phyloP scores from a whole-genome alignment of 2,888 invertebrate species.

The Scelioninae gen. 1 region DNA sequence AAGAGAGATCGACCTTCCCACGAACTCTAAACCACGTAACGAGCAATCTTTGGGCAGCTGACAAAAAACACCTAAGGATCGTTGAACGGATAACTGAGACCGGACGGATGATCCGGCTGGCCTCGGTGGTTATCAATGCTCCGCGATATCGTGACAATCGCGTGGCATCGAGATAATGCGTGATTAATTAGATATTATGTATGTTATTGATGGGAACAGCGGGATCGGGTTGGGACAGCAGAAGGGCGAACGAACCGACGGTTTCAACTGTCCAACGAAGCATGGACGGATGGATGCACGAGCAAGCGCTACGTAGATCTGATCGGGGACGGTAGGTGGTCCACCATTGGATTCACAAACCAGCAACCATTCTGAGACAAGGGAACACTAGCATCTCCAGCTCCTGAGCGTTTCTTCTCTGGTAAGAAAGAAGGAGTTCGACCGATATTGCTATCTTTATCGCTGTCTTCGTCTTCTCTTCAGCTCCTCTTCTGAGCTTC shows the following conservation, averaged over 20 bases:
- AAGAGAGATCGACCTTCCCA: constrained; percentile 74
- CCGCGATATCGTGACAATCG: constrained; percentile 68
- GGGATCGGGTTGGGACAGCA: constrained; percentile 68
- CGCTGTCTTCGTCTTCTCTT: constrained; percentile 44
- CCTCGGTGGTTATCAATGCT: constrained; percentile 70
- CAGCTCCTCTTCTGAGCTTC: constrained; percentile 42
- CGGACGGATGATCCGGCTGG: constrained; percentile 54
- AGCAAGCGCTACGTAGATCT: constrained; percentile 81
- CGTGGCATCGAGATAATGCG: constrained; percentile 82
- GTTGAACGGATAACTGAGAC: constrained; percentile 71
- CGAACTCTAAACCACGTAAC: constrained; percentile 73
- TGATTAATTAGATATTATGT: constrained; percentile 84
- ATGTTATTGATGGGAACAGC: constrained; percentile 83
- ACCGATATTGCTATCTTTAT: constrained; percentile 18
- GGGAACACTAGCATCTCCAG: constrained; percentile 71
- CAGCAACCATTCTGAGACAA: constrained; percentile 77
- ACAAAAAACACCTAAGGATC: constrained; percentile 73
- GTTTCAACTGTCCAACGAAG: constrained; percentile 67
- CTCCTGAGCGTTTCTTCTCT: constrained; percentile 68
- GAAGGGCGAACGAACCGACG: constrained; percentile 71
- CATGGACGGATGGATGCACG: constrained; percentile 75
- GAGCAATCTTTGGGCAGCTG: constrained; percentile 72
- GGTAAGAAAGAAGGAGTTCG: not conserved
- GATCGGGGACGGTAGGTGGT: constrained; percentile 84
- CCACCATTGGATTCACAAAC: constrained; percentile 80